phyloP scores from a whole-genome alignment of 2,113 vertebrate genomes.

The Microcebus griseorufus region DNA sequence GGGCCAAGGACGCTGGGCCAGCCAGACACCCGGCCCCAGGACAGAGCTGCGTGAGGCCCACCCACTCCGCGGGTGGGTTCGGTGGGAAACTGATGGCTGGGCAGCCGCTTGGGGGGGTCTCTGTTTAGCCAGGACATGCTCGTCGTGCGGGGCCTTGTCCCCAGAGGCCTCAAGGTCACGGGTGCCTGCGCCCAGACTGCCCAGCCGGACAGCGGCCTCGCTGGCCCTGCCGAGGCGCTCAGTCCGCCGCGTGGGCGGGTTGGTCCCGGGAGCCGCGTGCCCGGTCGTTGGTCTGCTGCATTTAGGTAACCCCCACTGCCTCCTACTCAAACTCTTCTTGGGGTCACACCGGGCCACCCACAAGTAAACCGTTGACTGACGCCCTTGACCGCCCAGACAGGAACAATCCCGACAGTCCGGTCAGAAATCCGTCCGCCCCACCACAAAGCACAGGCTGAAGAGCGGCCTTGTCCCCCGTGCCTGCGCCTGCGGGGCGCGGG shows the following conservation, averaged over 20 bases:
- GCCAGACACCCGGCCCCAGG: background rate
- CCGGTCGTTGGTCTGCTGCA: background rate
- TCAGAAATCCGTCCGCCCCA: no score
- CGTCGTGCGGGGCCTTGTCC: background rate
- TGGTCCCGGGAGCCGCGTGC: background rate
- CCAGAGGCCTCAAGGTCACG: background rate
- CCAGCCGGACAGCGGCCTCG: background rate
- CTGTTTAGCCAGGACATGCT: no score
- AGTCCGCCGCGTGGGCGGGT: background rate
- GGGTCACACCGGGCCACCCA: background rate
- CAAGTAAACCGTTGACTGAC: background rate
- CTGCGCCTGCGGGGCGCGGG: background rate
- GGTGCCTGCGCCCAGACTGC: accelerated
- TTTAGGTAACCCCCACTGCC: background rate
- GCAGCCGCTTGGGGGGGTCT: no score
- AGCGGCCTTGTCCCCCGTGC: background rate
- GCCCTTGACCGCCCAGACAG: background rate
- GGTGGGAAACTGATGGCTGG: accelerated
- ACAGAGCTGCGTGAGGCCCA: accelerated
- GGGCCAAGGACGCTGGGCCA: background rate
- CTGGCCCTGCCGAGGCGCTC: background rate
- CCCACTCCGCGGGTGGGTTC: background rate
- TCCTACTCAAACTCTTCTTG: background rate
- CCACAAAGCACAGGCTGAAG: background rate
- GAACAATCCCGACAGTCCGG: background rate